These are phyloP conservation scores for Neocloeon triangulifer DNA, from an alignment of 1,140 invertebrate species.

Conservation along the genomic window DNA sequence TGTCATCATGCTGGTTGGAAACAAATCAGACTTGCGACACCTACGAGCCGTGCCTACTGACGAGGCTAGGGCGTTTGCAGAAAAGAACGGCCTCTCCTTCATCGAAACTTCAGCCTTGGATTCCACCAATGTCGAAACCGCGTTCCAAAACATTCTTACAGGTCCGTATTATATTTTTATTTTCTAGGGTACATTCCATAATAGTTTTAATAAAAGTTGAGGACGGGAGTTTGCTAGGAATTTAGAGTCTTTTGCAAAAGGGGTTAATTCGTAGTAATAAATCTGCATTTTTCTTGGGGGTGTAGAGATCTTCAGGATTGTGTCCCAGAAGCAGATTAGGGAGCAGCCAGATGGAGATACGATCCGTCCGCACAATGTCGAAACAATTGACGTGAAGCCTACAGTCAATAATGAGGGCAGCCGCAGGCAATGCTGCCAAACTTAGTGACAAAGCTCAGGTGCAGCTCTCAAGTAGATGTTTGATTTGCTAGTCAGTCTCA, in stretches of 20 bases:
- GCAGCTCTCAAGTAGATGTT: no score
- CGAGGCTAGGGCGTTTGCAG: constrained; percentile 93
- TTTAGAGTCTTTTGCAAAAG: no score
- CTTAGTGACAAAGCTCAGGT: constrained; percentile 15
- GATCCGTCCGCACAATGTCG: constrained; percentile 64
- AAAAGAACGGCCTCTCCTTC: constrained; percentile 91
- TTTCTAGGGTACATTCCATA: no score
- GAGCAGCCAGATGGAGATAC: constrained; percentile 79
- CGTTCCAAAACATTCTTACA: constrained; percentile 99
- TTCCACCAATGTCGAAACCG: constrained; percentile 98
- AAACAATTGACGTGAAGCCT: constrained; percentile 71
- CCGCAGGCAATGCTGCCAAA: constrained; percentile 79
- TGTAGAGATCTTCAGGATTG: constrained; percentile 94
- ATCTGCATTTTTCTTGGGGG: constrained; percentile 9
- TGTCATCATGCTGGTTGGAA: constrained; percentile 92
- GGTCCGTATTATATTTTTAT: no score
- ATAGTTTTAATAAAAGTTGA: not conserved
- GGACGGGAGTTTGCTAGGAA: not conserved
- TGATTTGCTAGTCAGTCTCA: no score
- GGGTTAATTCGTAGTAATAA: not conserved
- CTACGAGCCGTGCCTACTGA: constrained; percentile 95
- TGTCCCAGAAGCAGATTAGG: constrained; percentile 89
- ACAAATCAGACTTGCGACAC: constrained; percentile 97
- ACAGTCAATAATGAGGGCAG: constrained; percentile 54
- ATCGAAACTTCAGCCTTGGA: constrained; percentile 99